A percentile compares a stretch with the other conserved stretches of the same genome.
phyloP scores from a whole-genome alignment of 2,888 invertebrate genomes.

The Polylopha cassiicola region DNA sequence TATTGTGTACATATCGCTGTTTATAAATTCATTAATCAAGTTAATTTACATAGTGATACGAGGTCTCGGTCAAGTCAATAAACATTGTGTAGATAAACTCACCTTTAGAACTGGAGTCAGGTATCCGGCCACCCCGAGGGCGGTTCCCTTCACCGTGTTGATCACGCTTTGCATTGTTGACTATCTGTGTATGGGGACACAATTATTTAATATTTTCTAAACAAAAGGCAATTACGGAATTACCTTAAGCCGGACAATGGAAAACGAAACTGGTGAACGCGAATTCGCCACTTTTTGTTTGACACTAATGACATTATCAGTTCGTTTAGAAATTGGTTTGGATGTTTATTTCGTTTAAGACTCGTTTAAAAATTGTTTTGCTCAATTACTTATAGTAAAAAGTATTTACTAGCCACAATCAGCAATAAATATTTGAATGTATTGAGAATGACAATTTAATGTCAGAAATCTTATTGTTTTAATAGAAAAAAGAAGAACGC shows the following conservation, averaged over 20 bases:
- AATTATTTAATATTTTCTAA: constrained; percentile 9
- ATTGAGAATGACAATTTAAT: too few species aligned
- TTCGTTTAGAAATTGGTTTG: constrained; percentile 12
- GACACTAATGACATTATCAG: constrained; percentile 8
- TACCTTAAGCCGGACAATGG: constrained; percentile 12
- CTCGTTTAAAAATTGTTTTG: not conserved
- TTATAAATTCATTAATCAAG: constrained; percentile 18
- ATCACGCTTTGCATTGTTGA: constrained; percentile 93
- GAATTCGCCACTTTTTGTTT: constrained; percentile 8
- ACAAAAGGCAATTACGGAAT: constrained; percentile 14
- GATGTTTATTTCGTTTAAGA: not conserved
- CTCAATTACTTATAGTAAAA: too few species aligned
- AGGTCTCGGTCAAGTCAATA: constrained; percentile 16
- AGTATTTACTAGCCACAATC: too few species aligned
- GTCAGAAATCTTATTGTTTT: not conserved
- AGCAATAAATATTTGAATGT: too few species aligned
- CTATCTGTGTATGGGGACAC: constrained; percentile 6
- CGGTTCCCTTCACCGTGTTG: constrained; percentile 96
- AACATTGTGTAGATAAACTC: constrained; percentile 33
- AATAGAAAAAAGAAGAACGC: not conserved
- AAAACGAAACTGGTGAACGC: constrained; percentile 7
- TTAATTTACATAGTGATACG: constrained; percentile 19
- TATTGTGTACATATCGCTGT: constrained; percentile 1
- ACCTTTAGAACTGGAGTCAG: constrained; percentile 97
- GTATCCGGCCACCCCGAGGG: constrained; percentile 96